Conservation (phyloP, 2,797 vertebrate species). For the Chanos chanos region DNA sequence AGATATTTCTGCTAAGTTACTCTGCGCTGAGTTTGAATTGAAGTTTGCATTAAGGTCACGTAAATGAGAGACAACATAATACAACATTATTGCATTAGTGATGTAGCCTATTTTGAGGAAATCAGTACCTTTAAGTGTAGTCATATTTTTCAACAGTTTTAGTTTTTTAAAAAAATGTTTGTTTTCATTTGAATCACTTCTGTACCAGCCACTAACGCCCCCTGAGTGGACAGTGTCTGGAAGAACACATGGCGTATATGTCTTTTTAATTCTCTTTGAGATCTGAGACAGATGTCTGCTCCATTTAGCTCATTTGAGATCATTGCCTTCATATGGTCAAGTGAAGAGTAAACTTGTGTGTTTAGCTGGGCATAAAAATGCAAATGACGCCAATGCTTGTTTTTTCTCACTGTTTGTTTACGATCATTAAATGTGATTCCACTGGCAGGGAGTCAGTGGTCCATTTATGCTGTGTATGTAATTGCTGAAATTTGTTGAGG, state of each 20-base stretch:
- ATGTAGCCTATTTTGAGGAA: no score
- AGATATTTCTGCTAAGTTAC: no score
- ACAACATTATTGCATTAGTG: no score
- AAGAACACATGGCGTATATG: no score
- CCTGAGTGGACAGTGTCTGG: no score
- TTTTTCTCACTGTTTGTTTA: slow-evolving; percentile 35
- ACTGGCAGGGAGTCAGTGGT: slow-evolving; percentile 15
- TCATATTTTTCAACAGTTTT: slow-evolving; percentile 3
- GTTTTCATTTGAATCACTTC: slow-evolving; percentile 34
- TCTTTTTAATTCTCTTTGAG: no score
- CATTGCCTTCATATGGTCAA: slow-evolving; percentile 28
- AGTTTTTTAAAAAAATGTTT: slow-evolving; percentile 17
- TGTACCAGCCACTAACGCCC: no score
- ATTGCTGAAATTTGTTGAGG: slow-evolving; percentile 16
- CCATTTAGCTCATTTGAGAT: slow-evolving; percentile 22
- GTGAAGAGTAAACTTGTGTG: slow-evolving; percentile 32
- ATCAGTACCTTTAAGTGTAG: no score
- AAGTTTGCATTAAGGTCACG: no score
- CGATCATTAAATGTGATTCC: slow-evolving; percentile 29
- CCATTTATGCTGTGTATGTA: slow-evolving; percentile 8
- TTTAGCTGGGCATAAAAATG: slow-evolving; percentile 36
- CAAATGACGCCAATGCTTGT: slow-evolving; percentile 20
- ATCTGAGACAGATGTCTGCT: no score
- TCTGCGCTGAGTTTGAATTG: no score
- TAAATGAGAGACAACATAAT: background rate